These are phyloP conservation scores for Echinarachnius parma DNA, from an alignment of 53 echinoderm and acorn worm genomes.

Conservation along the genomic window DNA sequence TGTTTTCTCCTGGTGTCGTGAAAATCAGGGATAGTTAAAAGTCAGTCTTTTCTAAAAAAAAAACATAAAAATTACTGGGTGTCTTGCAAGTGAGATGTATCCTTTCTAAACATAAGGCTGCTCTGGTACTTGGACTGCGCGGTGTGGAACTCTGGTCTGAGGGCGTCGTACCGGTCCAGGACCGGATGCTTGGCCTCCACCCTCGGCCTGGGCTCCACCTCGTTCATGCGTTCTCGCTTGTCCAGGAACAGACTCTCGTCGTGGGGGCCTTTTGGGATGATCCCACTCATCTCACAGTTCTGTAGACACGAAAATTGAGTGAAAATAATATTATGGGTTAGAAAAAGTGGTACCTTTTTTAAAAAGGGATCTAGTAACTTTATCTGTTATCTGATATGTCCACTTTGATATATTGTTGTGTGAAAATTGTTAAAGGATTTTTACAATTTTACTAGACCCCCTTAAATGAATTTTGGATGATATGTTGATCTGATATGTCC, in stretches of 20 bases:
- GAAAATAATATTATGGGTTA: constrained; percentile 1
- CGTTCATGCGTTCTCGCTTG: constrained; percentile 91
- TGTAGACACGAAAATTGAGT: no score
- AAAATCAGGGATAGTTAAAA: no score
- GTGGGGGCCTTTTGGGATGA: constrained; percentile 95
- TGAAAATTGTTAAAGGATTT: no score
- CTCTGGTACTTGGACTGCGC: constrained; percentile 97
- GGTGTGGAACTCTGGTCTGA: constrained; percentile 90
- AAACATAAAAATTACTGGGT: not conserved
- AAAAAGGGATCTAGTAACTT: no score
- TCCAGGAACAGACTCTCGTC: constrained; percentile 90
- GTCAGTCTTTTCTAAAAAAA: no score
- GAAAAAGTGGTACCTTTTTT: no score
- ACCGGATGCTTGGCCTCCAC: constrained; percentile 80
- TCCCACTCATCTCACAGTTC: constrained; percentile 94
- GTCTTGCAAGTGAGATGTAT: constrained; percentile 6
- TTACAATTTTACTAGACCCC: no score
- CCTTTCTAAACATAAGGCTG: constrained; percentile 91
- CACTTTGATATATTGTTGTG: no score
- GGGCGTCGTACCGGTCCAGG: constrained; percentile 65
- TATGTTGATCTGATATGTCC: no score
- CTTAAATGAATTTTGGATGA: no score
- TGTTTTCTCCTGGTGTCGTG: no score
- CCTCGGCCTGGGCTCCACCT: constrained; percentile 72
- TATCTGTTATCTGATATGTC: no score